Conservation (phyloP, 64 coral and sea anemone genomes). For the Stichodactyla mertensii region DNA sequence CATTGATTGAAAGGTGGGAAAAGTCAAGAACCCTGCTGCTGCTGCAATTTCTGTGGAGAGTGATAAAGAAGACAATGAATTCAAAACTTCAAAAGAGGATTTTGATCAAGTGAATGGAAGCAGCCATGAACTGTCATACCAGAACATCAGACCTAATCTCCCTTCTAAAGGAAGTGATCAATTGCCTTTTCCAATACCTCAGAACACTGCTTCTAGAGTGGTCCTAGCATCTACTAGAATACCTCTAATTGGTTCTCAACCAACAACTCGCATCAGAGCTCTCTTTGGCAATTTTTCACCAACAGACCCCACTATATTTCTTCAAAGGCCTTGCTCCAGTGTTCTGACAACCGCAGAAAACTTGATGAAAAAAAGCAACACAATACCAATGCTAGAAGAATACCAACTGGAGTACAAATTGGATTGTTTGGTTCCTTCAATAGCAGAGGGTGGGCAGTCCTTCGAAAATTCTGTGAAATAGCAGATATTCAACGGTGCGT, state of each 20-base stretch:
- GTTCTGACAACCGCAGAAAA: background rate
- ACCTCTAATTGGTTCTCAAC: background rate
- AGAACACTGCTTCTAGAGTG: background rate
- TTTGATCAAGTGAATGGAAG: background rate
- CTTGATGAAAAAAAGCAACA: background rate
- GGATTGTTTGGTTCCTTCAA: background rate
- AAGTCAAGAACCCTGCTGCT: background rate
- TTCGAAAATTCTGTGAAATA: background rate
- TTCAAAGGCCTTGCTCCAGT: background rate
- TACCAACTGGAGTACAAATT: background rate
- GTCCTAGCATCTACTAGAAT: background rate
- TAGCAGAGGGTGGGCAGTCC: background rate
- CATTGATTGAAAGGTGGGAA: background rate
- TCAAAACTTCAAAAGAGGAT: background rate
- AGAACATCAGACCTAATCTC: constrained; percentile 10
- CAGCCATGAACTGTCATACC: constrained; percentile 1
- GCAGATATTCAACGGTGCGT: no score
- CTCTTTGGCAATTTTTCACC: constrained; percentile 1
- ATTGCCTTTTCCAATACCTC: background rate
- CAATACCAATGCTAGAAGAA: background rate
- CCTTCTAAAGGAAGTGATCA: background rate
- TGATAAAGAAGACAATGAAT: background rate
- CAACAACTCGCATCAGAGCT: background rate
- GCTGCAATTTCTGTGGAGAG: no score
- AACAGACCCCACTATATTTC: background rate